Evolutionary conservation across 2,113 vertebrate species (phyloP).

Genomic region (Elgaria multicarinata): DNA sequence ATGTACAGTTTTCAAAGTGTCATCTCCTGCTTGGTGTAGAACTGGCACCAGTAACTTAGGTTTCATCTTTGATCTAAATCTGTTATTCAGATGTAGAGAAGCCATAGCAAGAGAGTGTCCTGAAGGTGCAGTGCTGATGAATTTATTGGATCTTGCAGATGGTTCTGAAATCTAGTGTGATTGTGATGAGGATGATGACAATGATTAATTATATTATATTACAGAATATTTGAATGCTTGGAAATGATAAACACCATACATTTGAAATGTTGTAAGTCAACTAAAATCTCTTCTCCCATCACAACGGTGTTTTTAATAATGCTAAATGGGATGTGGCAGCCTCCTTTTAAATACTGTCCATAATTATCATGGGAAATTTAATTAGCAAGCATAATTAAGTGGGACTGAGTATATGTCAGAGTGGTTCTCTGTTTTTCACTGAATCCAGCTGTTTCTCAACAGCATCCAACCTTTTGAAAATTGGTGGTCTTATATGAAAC

Average conservation of each 20-base stretch:
- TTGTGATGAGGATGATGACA: background rate
- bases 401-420: slow-evolving; percentile 62
- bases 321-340: slow-evolving; percentile 67
- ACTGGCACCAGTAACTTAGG: no score
- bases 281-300: slow-evolving; percentile 31
- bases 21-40: no score
- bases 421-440: slow-evolving; percentile 66
- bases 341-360: slow-evolving; percentile 69
- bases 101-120: background rate
- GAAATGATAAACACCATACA: slow-evolving; percentile 43
- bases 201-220: no score
- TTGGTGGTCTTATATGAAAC: slow-evolving; percentile 69
- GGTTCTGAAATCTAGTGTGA: background rate
- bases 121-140: rapidly evolving
- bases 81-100: slow-evolving; percentile 37
- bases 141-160: slow-evolving; percentile 23
- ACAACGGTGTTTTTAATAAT: slow-evolving; percentile 66
- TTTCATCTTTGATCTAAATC: background rate
- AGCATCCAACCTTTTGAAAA: slow-evolving; percentile 58
- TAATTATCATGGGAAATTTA: slow-evolving; percentile 76
- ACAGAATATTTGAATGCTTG: no score
- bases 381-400: slow-evolving; percentile 74
- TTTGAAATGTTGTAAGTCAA: background rate
- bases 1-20: no score
- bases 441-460: slow-evolving; percentile 74